phyloP scores from a whole-genome alignment of 2,888 invertebrate genomes.

The Clunio marinus region DNA sequence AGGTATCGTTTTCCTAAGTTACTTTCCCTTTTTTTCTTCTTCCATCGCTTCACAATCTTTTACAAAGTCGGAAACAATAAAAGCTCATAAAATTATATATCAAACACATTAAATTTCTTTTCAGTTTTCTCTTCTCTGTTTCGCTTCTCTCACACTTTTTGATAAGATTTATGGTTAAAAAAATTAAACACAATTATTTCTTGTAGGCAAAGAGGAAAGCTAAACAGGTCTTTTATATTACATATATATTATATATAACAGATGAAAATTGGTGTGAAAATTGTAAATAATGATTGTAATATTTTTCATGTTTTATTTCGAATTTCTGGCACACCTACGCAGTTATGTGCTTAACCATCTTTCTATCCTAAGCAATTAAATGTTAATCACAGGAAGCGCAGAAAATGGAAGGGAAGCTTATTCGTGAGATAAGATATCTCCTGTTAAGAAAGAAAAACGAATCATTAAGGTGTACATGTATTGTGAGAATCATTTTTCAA shows the following conservation, averaged over 20 bases:
- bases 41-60: conserved; percentile 3
- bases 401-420: too few species aligned
- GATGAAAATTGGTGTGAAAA: conserved; percentile 7
- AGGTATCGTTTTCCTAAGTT: background rate
- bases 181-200: conserved; percentile 10
- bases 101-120: conserved; percentile 17
- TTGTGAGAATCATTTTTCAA: too few species aligned
- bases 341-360: too few species aligned
- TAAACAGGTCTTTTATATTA: background rate
- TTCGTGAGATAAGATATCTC: too few species aligned
- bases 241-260: conserved; percentile 1
- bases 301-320: background rate
- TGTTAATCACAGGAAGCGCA: too few species aligned
- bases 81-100: conserved; percentile 25
- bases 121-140: background rate
- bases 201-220: background rate
- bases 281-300: conserved; percentile 10
- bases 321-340: background rate
- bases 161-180: conserved; percentile 22
- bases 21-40: too few species aligned
- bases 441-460: too few species aligned
- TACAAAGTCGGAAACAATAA: conserved; percentile 24
- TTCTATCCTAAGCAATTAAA: too few species aligned
- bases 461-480: too few species aligned
- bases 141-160: background rate